Evolutionary conservation across 2,888 invertebrate genomes (phyloP), one percentile per base, ranked within the genome.

Genomic region (Drosophila helvetica): DNA sequence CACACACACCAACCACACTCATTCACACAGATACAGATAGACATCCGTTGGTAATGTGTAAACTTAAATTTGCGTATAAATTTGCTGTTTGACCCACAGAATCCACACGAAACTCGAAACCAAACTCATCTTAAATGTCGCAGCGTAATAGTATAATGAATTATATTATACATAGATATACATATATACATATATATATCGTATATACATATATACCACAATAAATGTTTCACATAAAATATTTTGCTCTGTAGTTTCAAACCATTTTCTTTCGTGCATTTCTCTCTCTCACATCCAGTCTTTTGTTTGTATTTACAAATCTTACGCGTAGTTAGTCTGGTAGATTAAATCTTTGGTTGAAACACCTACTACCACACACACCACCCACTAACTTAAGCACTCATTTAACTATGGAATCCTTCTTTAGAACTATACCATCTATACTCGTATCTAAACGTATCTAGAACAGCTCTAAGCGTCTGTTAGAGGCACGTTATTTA

Each of bases 141-240:
- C 72, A 67, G 69, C 80, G 71, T 71, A 86, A 72, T 43, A 57
- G 61, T 70, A 74, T 74, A 64, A 77, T 57, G 62, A 75, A 66
- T 74, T 60, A 59, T 74, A 74, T 52, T 54, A 55, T 30, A 60
- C 47, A 54, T 17, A 33, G 46, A 50, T 25, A 45, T 38, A 38
- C 15, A 56, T 57, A 59, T 67, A 74, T 51, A 54, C 27, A 55
- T 30, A 60, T 61, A 54, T 25, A 33, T 52, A 51, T 22, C 15
- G 15, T 33, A 53, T 38, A 68, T 48, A 79, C 66, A 69, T 56
- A 72, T 69, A 77, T 73, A 75, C 72, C 77, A 78, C 60, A 87
- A 84, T 84, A 84, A 84, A 84, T 85, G 80, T 87, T 87, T 87
- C 86, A 79, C 84, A 85, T 79, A 85, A 87, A 84, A 86, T 61